Percentiles rank a stretch among this genome's conserved stretches.
phyloP scores from a whole-genome alignment of 92 coral and sea anemone species.

The Porites cylindrica region DNA sequence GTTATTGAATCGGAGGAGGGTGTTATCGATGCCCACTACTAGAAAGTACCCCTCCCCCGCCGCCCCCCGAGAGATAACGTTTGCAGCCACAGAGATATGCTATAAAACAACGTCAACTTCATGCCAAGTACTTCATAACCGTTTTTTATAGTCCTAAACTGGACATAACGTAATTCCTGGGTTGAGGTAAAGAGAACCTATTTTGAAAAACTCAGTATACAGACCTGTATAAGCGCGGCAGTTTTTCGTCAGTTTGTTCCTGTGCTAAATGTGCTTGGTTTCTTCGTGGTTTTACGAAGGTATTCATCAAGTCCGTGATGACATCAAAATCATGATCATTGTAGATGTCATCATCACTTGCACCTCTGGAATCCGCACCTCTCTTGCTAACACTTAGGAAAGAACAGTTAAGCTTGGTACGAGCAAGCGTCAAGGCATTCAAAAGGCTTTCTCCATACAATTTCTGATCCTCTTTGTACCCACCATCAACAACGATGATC shows the following conservation, averaged over 20 bases:
- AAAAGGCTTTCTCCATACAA: slow-evolving; percentile 29
- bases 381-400: slow-evolving; percentile 39
- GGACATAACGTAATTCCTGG: no score
- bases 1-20: no score
- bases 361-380: slow-evolving; percentile 14
- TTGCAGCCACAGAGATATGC: no score
- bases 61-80: no score
- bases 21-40: no score
- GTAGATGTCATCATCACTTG: not conserved
- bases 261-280: not conserved
- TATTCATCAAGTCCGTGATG: slow-evolving; percentile 26
- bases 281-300: not conserved
- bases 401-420: slow-evolving; percentile 55
- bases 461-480: slow-evolving; percentile 2
- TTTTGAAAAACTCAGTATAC: not conserved
- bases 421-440: slow-evolving; percentile 52
- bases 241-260: not conserved
- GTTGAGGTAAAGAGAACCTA: no score
- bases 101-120: no score
- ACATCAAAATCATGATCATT: slow-evolving; percentile 16
- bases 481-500: slow-evolving; percentile 46
- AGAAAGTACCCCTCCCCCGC: no score
- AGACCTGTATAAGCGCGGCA: slow-evolving; percentile 34
- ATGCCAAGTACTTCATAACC: no score
- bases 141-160: no score